A percentile compares a stretch with the other conserved stretches of the same genome.
These are phyloP conservation scores for Drosophila subsilvestris DNA, from an alignment of 2,888 invertebrate genomes.

Conservation along the genomic window DNA sequence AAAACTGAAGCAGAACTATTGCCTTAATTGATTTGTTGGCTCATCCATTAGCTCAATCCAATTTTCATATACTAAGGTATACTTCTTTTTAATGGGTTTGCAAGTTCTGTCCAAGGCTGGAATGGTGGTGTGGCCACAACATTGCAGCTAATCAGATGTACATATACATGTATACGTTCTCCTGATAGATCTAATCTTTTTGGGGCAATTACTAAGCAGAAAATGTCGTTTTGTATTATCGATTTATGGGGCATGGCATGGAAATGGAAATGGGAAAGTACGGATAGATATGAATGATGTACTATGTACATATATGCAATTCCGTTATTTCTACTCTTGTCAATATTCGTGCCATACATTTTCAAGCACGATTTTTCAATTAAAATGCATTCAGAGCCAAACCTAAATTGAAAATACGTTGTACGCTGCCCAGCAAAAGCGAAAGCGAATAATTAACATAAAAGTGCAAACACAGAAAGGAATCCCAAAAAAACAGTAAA, in stretches of 20 bases:
- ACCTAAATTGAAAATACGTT: not conserved
- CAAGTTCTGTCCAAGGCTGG: not conserved
- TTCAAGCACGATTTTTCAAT: slow-evolving; percentile 20
- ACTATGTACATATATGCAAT: too few species aligned
- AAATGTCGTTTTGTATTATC: slow-evolving; percentile 19
- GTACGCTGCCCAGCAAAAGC: slow-evolving; percentile 5
- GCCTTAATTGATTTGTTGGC: slow-evolving; percentile 21
- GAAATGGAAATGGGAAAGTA: not conserved
- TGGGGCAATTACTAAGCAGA: slow-evolving; percentile 14
- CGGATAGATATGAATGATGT: not conserved
- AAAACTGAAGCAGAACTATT: not conserved
- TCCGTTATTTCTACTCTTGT: too few species aligned
- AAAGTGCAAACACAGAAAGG: slow-evolving; percentile 22
- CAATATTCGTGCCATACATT: not conserved
- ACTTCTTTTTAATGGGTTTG: not conserved
- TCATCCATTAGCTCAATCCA: slow-evolving; percentile 12
- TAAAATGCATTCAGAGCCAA: not conserved
- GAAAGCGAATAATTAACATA: slow-evolving; percentile 31
- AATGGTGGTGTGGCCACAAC: not conserved
- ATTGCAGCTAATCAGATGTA: not conserved
- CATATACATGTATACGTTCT: too few species aligned
- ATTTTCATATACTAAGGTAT: not conserved
- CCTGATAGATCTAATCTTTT: slow-evolving; percentile 21
- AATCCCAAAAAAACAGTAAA: not conserved
- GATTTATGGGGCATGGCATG: slow-evolving; percentile 4